Percentiles rank a stretch among this genome's conserved stretches.
phyloP scores from a whole-genome alignment of 2,888 invertebrate genomes.

The Rhagonycha lutea region DNA sequence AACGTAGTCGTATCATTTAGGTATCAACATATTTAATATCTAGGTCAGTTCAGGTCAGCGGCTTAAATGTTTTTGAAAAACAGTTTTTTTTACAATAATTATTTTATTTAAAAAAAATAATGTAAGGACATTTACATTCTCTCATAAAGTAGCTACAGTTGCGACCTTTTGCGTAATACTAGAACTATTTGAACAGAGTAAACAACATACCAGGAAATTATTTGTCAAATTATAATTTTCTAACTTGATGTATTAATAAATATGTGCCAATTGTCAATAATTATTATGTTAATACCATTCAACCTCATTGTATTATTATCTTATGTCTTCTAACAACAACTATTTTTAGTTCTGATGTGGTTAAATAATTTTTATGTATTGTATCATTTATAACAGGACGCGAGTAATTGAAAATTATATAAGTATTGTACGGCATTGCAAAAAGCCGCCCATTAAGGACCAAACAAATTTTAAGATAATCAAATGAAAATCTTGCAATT shows the following conservation, averaged over 20 bases:
- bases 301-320: background rate
- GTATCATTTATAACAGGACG: slow-evolving; percentile 8
- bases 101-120: background rate
- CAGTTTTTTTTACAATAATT: background rate
- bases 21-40: background rate
- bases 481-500: background rate
- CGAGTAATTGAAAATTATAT: slow-evolving; percentile 7
- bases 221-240: background rate
- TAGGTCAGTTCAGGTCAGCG: background rate
- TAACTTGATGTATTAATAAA: background rate
- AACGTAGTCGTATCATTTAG: background rate
- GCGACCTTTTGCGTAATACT: background rate
- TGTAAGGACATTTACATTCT: too few species aligned
- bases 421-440: background rate
- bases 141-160: background rate
- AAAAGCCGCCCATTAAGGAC: background rate
- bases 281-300: background rate
- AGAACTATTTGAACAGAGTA: background rate
- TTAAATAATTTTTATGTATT: slow-evolving; percentile 10
- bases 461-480: background rate
- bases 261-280: background rate
- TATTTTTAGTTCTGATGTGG: slow-evolving; percentile 19
- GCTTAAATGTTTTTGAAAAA: too few species aligned
- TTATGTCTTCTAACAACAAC: slow-evolving; percentile 2
- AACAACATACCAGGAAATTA: background rate